Evolutionary conservation across 2,888 invertebrate genomes (phyloP).

Genomic region (Dastarcus helophoroides): DNA sequence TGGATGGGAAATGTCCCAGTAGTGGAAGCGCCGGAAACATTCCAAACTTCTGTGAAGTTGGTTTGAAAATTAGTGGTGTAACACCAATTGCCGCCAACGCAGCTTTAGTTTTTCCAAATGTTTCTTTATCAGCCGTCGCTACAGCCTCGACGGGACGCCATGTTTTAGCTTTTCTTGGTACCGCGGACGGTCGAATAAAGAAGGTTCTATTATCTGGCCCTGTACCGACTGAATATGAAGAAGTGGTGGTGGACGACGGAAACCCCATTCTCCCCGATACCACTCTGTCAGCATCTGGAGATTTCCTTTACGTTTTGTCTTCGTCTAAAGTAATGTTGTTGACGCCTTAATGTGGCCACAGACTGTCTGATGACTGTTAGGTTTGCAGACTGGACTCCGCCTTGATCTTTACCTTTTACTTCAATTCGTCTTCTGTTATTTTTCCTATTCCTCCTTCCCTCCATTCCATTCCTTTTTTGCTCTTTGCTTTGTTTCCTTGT

Average conservation of each 20-base stretch:
- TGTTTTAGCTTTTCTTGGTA: conserved; percentile 90
- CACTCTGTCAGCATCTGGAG: conserved; percentile 69
- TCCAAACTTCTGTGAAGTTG: conserved; percentile 83
- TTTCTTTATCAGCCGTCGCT: conserved; percentile 72
- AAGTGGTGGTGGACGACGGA: conserved; percentile 68
- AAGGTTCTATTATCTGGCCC: conserved; percentile 71
- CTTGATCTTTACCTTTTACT: too few species aligned
- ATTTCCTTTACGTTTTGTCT: conserved; percentile 77
- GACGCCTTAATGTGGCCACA: too few species aligned
- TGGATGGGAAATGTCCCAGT: conserved; percentile 82
- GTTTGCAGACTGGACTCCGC: too few species aligned
- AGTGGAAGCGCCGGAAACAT: conserved; percentile 84
- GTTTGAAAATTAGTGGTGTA: conserved; percentile 82
- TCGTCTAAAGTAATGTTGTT: conserved; percentile 55
- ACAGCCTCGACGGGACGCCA: conserved; percentile 83
- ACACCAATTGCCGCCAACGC: conserved; percentile 72
- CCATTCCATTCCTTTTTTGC: too few species aligned
- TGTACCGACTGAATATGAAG: conserved; percentile 73
- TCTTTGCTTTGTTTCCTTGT: too few species aligned
- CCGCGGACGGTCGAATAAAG: conserved; percentile 70
- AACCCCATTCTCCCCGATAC: conserved; percentile 78
- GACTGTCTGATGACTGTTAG: too few species aligned
- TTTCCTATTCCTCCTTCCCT: too few species aligned
- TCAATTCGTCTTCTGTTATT: too few species aligned
- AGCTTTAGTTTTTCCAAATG: conserved; percentile 65